Conservation (phyloP, 2,797 vertebrate species). For the Paedocypris micromegethes region DNA sequence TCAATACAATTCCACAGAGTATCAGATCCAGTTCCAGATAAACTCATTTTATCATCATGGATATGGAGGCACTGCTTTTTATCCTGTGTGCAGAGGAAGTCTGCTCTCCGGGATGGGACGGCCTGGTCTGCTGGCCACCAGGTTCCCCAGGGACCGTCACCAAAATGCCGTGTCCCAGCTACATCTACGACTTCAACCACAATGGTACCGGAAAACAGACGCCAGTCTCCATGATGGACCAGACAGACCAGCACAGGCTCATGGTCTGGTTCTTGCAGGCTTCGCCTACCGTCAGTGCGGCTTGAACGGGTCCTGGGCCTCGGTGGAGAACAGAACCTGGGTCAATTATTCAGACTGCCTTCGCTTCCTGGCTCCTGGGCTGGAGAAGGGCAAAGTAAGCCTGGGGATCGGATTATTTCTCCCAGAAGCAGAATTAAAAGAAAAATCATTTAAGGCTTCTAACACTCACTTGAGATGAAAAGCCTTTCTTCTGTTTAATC, state of each 20-base stretch:
- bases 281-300: slow-evolving; percentile 78
- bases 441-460: no score
- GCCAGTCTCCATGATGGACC: not conserved
- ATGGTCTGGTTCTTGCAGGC: slow-evolving; percentile 49
- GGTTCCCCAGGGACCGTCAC: slow-evolving; percentile 71
- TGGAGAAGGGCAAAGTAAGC: slow-evolving; percentile 69
- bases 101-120: slow-evolving; percentile 86
- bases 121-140: slow-evolving; percentile 84
- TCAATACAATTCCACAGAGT: no score
- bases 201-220: slow-evolving; percentile 63
- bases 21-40: no score
- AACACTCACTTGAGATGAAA: no score
- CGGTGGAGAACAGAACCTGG: slow-evolving; percentile 79
- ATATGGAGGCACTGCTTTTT: no score
- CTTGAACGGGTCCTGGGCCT: slow-evolving; percentile 77
- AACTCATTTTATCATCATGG: no score
- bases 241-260: no score
- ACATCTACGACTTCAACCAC: slow-evolving; percentile 89
- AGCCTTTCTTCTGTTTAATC: no score
- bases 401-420: no score
- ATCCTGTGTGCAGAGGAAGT: slow-evolving; percentile 63
- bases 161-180: slow-evolving; percentile 77
- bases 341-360: slow-evolving; percentile 85
- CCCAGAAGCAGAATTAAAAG: no score
- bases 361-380: slow-evolving; percentile 67